Conservation (phyloP, 2,888 invertebrate species). For the Holacanthella duospinosa region DNA sequence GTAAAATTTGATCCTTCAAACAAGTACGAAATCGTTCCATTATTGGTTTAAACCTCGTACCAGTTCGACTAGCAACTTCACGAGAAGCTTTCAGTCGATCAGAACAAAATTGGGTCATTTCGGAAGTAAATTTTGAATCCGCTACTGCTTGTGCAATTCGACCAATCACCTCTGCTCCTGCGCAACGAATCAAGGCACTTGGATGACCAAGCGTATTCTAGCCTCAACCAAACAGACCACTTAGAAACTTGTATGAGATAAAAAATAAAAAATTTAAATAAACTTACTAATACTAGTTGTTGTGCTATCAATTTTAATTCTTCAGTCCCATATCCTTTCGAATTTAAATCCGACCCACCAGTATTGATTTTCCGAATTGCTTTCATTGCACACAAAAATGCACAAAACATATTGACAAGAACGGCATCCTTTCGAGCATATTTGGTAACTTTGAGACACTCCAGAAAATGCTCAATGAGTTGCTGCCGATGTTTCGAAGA, state of each 20-base stretch:
- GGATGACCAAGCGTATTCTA: constrained; percentile 44
- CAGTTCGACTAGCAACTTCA: constrained; percentile 75
- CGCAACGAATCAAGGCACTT: constrained; percentile 64
- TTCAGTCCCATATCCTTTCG: constrained; percentile 54
- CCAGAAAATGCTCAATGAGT: constrained; percentile 93
- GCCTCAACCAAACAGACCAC: constrained; percentile 27
- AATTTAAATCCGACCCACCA: constrained; percentile 48
- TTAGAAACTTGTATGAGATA: constrained; percentile 5
- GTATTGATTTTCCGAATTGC: constrained; percentile 74
- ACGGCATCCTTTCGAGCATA: constrained; percentile 86
- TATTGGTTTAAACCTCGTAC: constrained; percentile 37
- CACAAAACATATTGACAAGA: constrained; percentile 93
- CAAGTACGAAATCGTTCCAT: too few species aligned
- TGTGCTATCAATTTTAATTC: constrained; percentile 35
- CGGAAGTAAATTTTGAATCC: constrained; percentile 76
- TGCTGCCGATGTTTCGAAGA: constrained; percentile 93
- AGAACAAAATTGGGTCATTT: constrained; percentile 79
- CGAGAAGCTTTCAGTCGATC: constrained; percentile 74
- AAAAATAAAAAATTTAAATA: background rate
- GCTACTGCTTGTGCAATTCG: constrained; percentile 81
- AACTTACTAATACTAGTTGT: constrained; percentile 29
- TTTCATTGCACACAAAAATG: constrained; percentile 76
- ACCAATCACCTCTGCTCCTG: constrained; percentile 89
- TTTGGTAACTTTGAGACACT: constrained; percentile 66
- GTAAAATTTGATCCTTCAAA: too few species aligned